Percentiles rank a stretch among this genome's conserved stretches.
These are phyloP conservation scores for Hipposideros larvatus DNA, from an alignment of 2,797 vertebrate genomes.

Conservation along the genomic window DNA sequence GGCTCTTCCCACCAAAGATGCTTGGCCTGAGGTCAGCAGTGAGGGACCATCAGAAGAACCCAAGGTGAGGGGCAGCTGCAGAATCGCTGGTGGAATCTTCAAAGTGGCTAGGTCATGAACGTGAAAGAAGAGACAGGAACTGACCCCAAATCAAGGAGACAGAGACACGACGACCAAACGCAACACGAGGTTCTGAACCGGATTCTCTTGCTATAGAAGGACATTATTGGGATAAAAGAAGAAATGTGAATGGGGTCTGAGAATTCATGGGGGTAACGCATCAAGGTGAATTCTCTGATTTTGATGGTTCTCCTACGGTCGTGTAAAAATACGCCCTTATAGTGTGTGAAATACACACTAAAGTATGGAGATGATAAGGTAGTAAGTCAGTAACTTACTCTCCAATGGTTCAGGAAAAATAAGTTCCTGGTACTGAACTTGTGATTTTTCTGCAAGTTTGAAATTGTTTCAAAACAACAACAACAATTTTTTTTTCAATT, in stretches of 20 bases:
- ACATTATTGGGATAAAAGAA: fast-evolving
- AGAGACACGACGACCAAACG: background rate
- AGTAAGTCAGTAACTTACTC: background rate
- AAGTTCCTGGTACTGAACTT: background rate
- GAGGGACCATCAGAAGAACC: background rate
- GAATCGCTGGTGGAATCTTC: fast-evolving
- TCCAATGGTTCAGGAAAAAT: background rate
- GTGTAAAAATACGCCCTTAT: background rate
- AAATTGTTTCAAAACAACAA: background rate
- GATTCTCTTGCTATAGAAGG: background rate
- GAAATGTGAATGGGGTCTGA: background rate
- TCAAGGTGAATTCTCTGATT: background rate
- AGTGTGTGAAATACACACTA: background rate
- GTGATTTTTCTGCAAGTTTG: background rate
- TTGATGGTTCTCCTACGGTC: fast-evolving
- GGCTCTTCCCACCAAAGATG: background rate
- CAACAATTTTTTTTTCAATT: background rate
- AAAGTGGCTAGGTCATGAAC: background rate
- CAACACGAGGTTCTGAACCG: fast-evolving
- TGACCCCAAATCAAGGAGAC: background rate
- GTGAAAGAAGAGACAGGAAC: background rate
- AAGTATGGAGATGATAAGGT: background rate
- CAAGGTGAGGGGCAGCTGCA: background rate
- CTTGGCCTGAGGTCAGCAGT: fast-evolving
- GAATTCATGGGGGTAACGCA: fast-evolving